Conservation (phyloP, 1,140 invertebrate species). For the Cherax destructor region DNA sequence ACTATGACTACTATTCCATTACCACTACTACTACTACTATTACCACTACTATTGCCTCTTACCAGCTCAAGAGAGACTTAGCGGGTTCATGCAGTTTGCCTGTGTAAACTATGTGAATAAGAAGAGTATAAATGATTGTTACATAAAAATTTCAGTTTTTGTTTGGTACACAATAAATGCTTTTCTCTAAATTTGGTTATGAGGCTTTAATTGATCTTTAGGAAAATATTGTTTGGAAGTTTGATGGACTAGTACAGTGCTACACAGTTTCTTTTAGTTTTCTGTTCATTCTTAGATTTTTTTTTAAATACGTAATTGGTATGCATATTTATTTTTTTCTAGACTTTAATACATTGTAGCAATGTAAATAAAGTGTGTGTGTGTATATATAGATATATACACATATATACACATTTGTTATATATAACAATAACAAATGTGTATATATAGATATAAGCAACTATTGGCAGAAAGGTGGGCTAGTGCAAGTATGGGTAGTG, state of each 20-base stretch:
- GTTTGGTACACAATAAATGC: background rate
- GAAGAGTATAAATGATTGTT: background rate
- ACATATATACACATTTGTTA: no score
- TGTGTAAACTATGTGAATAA: background rate
- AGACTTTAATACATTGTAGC: no score
- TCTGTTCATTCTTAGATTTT: background rate
- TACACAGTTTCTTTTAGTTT: background rate
- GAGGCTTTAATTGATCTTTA: background rate
- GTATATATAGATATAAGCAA: no score
- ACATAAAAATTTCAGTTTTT: background rate
- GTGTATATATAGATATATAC: no score
- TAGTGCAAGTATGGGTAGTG: no score
- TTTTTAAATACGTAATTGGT: background rate
- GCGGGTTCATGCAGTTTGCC: background rate
- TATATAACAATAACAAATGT: no score
- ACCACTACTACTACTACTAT: no score
- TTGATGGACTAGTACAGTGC: background rate
- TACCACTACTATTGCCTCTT: no score
- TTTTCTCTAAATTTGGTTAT: constrained; percentile 17
- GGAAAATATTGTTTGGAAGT: background rate
- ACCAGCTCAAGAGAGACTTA: background rate
- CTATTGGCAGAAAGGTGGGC: no score
- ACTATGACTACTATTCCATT: no score
- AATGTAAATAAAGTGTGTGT: no score
- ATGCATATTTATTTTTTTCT: no score